These are phyloP conservation scores for Hypsopygia costalis DNA, from an alignment of 2,888 invertebrate species.

Conservation along the genomic window DNA sequence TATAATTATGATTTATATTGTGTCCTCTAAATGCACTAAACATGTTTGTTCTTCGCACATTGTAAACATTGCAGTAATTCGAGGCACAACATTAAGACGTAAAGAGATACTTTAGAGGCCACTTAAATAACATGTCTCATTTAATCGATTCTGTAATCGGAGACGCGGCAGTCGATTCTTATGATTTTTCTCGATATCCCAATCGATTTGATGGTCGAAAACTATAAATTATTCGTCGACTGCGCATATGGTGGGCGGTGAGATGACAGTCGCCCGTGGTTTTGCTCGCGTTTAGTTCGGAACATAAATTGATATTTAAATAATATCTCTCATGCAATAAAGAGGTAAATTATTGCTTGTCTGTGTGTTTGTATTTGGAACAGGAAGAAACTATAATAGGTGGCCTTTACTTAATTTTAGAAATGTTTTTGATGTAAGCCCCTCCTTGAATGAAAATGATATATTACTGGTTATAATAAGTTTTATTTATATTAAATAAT, in stretches of 20 bases:
- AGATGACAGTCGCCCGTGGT: not conserved
- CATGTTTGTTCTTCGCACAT: slow-evolving; percentile 19
- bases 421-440: too few species aligned
- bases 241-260: not conserved
- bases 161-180: slow-evolving; percentile 12
- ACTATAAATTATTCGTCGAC: slow-evolving; percentile 5
- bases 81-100: slow-evolving; percentile 34
- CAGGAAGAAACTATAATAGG: too few species aligned
- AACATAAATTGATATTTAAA: too few species aligned
- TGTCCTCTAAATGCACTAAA: not conserved
- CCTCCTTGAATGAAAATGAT: slow-evolving; percentile 20
- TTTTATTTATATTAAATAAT: too few species aligned
- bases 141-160: slow-evolving; percentile 22
- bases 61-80: slow-evolving; percentile 24
- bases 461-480: too few species aligned
- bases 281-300: not conserved
- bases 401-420: too few species aligned
- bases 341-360: too few species aligned
- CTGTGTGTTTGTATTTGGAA: too few species aligned
- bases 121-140: slow-evolving; percentile 32
- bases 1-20: too few species aligned
- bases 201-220: slow-evolving; percentile 6
- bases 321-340: too few species aligned
- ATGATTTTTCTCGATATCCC: slow-evolving; percentile 10
- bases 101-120: slow-evolving; percentile 34